Evolutionary conservation across 2,888 invertebrate species (phyloP).

Genomic region (Oscheius sp.): DNA sequence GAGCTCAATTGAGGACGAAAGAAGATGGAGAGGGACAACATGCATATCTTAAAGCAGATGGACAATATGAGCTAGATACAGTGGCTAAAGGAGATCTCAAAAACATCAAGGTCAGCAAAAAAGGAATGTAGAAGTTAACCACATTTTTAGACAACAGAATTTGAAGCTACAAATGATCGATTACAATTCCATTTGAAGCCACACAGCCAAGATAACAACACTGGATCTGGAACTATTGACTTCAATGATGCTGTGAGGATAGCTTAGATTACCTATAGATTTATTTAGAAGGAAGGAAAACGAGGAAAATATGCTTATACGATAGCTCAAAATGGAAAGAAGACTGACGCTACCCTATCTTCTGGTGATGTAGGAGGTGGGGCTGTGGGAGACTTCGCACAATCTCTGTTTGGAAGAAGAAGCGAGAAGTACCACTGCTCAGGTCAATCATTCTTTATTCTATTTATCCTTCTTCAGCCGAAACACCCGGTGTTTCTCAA

Average conservation of each 20-base stretch:
- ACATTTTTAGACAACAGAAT: constrained; percentile 56
- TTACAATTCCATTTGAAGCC: constrained; percentile 67
- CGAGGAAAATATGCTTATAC: constrained; percentile 67
- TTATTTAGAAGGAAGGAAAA: constrained; percentile 60
- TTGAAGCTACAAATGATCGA: constrained; percentile 64
- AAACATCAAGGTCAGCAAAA: too few relatives aligned
- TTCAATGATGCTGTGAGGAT: constrained; percentile 53
- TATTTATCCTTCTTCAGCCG: constrained; percentile 39
- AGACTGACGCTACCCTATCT: constrained; percentile 64
- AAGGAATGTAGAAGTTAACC: too few relatives aligned
- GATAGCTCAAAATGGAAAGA: constrained; percentile 64
- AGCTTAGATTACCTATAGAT: neutral
- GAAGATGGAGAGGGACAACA: constrained; percentile 62
- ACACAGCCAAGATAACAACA: constrained; percentile 58
- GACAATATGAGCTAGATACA: constrained; percentile 68
- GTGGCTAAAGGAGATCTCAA: constrained; percentile 64
- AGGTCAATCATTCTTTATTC: constrained; percentile 31
- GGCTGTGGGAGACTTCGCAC: constrained; percentile 55
- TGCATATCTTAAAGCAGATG: constrained; percentile 68
- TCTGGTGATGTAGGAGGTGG: constrained; percentile 51
- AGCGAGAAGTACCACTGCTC: constrained; percentile 68
- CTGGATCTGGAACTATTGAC: constrained; percentile 60
- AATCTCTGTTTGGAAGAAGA: constrained; percentile 64
- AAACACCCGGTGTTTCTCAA: constrained; percentile 69
- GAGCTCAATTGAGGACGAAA: constrained; percentile 63